phyloP scores from a whole-genome alignment of 2,113 vertebrate species.

The Pelobates fuscus region DNA sequence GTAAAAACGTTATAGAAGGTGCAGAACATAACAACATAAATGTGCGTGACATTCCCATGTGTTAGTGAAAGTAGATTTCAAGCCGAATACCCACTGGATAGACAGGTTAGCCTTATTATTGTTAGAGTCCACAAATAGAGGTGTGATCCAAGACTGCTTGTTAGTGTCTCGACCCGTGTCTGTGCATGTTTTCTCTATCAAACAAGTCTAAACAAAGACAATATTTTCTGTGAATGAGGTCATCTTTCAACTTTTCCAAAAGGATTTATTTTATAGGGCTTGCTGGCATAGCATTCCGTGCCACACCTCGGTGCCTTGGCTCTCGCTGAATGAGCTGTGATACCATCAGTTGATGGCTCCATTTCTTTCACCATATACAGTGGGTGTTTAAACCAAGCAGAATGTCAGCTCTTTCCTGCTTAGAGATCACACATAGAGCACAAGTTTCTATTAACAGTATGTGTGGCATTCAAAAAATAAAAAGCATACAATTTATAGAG shows the following conservation, averaged over 20 bases:
- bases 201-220: constrained; percentile 38
- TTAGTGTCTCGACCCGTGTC: neutral
- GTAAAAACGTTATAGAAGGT: too few species aligned
- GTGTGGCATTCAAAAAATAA: neutral
- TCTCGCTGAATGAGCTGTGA: constrained; percentile 7
- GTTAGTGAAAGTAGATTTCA: too few species aligned
- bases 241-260: constrained; percentile 10
- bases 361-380: neutral
- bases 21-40: too few species aligned
- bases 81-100: too few species aligned
- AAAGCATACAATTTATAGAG: too few species aligned
- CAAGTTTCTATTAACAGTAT: neutral
- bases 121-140: too few species aligned
- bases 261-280: neutral
- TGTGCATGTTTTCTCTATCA: constrained; percentile 11
- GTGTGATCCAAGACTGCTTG: too few species aligned
- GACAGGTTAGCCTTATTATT: too few species aligned
- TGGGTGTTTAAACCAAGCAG: neutral
- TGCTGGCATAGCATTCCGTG: constrained; percentile 27
- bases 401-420: neutral
- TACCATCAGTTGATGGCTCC: constrained; percentile 2
- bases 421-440: neutral
- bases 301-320: constrained; percentile 23
- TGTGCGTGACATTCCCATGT: too few species aligned
- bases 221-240: constrained; percentile 23